Base-by-base conservation (phyloP, 2,797 vertebrate genomes). In the Sebastes taczanowskii region DNA sequence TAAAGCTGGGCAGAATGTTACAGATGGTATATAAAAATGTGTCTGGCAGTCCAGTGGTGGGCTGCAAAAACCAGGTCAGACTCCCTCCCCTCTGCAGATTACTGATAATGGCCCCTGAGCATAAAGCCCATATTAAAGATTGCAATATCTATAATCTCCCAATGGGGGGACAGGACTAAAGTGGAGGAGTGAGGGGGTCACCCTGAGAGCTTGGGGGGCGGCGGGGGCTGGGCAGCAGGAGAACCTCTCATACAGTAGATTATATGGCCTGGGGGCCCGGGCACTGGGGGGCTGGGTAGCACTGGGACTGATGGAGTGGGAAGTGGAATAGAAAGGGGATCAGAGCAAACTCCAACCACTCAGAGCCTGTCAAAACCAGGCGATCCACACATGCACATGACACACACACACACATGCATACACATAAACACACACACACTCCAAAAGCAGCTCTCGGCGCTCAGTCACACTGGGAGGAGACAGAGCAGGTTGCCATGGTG, bases 121-220 rank as follows among this genome's bases (percentile, higher is more conserved):
- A 95, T 94, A 95, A 94, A 94, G 91, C 93, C 93, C 92, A 94
- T 95, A 95, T 94, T 94, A 95, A 95, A 95, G 94, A 95, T 94
- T 94, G 94, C 92, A 94, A 95, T 95, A 95, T 95, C 93, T 94
- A 95, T 95, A 95, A 95, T 95, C 95, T 93, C 92, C 91, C 94
- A 94, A 93, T 93, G 92, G 92, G 93, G 92, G 88, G 91, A 94
- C 92, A 89, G 84, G 83, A 91, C 91, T 93, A 94, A 91, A 94
- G 92, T 91, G 90, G 91, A 90, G 78, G 87, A 93, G 93, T 88
- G 90, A 88, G 86, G 92, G 90, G 92, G 93, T 93, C 89, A 93
- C 93, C 90, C 91, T 92, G 93, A 92, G 87, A 90, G 91, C 87
- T 88, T 35, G 58, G 55, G 77, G 38, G 13, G 71, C n/a, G 70